Conservation (phyloP, 2,113 vertebrate genomes). For the Elanus axillaris region DNA sequence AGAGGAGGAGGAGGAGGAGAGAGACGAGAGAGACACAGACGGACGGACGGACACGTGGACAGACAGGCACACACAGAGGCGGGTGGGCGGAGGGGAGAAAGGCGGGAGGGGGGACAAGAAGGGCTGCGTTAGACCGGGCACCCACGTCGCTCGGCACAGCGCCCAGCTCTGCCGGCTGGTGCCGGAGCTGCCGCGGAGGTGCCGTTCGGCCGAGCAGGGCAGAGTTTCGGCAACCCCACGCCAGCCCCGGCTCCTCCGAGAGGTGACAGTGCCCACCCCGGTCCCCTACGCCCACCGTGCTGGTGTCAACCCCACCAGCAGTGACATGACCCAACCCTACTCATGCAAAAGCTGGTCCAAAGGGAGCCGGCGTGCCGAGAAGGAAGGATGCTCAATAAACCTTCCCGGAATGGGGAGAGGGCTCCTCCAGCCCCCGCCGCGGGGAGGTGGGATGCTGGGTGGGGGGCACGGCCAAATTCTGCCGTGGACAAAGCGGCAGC, state of each 20-base stretch:
- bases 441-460: neutral
- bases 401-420: neutral
- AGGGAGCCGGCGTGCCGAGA: neutral
- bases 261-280: neutral
- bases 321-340: fast-evolving
- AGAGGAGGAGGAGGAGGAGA: neutral
- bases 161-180: neutral
- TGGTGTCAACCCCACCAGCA: fast-evolving
- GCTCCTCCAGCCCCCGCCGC: fast-evolving
- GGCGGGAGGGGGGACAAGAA: conserved; percentile 67
- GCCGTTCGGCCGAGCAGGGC: neutral
- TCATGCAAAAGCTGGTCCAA: neutral
- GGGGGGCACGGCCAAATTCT: fast-evolving
- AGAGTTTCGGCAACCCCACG: neutral
- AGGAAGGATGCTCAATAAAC: neutral
- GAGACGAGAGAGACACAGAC: neutral
- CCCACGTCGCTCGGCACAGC: neutral
- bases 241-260: neutral
- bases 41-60: neutral
- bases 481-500: fast-evolving
- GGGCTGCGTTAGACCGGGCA: conserved; percentile 71
- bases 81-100: neutral
- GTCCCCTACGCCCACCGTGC: neutral
- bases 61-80: neutral
- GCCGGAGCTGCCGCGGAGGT: neutral